Conservation (phyloP, 2,888 invertebrate genomes). For the Tiliacea aurago region DNA sequence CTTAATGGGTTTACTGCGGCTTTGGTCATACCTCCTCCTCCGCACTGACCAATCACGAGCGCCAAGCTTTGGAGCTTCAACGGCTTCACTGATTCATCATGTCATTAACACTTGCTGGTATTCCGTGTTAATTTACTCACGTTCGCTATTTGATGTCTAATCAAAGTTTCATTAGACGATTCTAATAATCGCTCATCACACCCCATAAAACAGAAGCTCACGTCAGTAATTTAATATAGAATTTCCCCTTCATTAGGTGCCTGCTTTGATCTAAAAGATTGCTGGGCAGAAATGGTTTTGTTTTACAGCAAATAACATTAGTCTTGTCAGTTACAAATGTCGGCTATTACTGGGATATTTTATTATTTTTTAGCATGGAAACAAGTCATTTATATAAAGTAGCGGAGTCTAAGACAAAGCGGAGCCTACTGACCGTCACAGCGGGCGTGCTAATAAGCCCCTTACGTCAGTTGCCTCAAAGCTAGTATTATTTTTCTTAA, state of each 20-base stretch:
- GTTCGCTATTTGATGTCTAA: conserved; percentile 65
- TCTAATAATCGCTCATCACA: conserved; percentile 66
- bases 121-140: conserved; percentile 74
- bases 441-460: conserved; percentile 87
- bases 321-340: conserved; percentile 65
- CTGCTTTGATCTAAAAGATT: conserved; percentile 64
- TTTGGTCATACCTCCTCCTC: conserved; percentile 85
- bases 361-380: conserved; percentile 67
- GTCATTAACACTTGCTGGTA: conserved; percentile 82
- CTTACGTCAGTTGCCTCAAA: conserved; percentile 84
- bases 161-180: conserved; percentile 62
- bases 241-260: conserved; percentile 62
- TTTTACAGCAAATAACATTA: conserved; percentile 62
- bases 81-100: conserved; percentile 84
- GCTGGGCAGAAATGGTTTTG: conserved; percentile 60
- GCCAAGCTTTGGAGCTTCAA: conserved; percentile 73
- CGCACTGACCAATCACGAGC: conserved; percentile 82
- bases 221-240: conserved; percentile 63
- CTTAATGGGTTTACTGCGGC: conserved; percentile 86
- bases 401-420: conserved; percentile 69
- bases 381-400: conserved; percentile 66
- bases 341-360: conserved; percentile 61
- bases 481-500: conserved; percentile 87
- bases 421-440: conserved; percentile 73
- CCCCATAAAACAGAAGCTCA: conserved; percentile 71